Base-by-base conservation (phyloP, 2,888 invertebrate species). In the Rotaria magnacalcarata region DNA sequence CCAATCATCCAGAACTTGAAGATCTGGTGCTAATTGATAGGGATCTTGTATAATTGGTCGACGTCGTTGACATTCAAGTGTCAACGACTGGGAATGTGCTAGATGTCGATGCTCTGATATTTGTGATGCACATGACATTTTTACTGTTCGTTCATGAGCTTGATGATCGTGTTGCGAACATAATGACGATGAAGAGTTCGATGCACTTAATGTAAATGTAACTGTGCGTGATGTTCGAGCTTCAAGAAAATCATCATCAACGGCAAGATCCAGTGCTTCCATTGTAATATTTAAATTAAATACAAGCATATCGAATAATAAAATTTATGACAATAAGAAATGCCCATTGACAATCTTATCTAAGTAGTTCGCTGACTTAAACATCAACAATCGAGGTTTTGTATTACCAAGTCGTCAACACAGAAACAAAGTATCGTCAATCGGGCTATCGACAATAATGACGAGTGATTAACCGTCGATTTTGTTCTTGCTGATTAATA, bases 1-100 rank as follows among this genome's bases (percentile, higher is more conserved):
- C 67, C 67, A 67, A 67, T 67, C 27, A 67, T 67, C 16, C 34
- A 67, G 67, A 67, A 67, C 14, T 67, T 67, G 34, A 34, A 67
- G 67, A 34, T 67, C 34, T 14, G 67, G 67, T 27, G 27, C 3
- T 67, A 67, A 34, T 67, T 67, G 27, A 34, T 67, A 67, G 14
- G 67, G 67, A 67, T 67, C 67, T 67, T 67, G 34, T 27, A 67
- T 67, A 27, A 67, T 7, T 34, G 67, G 67, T 34, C 67, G 67
- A 67, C 34, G 67, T 34, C 67, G 67, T 34, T 16, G 27, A 67
- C 6, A 11, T 34, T 67, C 67, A 0, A 67, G 14, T 67, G 67
- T 67, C 11, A 27, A 16, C 11, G 67, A 67, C 34, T 67, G 27
- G 34, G 67, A 67, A 34, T 67, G 67, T 67, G 10, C 5, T 16